Evolutionary conservation across 2,797 vertebrate species (phyloP).

Genomic region (Anabas testudineus): DNA sequence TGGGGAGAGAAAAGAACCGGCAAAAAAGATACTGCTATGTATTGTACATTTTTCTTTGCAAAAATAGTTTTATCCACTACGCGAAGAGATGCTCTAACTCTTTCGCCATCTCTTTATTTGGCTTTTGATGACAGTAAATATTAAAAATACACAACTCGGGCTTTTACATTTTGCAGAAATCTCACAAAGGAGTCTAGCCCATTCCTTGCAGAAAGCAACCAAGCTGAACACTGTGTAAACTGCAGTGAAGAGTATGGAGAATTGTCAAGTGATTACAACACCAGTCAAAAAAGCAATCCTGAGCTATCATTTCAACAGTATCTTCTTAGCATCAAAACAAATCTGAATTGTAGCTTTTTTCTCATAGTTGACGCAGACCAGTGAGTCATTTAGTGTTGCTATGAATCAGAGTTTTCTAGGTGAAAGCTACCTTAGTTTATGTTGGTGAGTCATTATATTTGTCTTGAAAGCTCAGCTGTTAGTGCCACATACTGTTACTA

Average conservation of each 20-base stretch:
- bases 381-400: conserved; percentile 30
- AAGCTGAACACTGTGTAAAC: not conserved
- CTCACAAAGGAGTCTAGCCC: not conserved
- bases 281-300: not conserved
- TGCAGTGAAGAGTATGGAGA: not conserved
- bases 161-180: not conserved
- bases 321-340: conserved; percentile 2
- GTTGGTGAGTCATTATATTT: conserved; percentile 20
- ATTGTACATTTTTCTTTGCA: not conserved
- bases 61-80: not conserved
- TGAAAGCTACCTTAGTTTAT: conserved; percentile 23
- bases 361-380: not conserved
- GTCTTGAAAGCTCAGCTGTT: conserved; percentile 31
- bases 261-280: not conserved
- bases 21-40: not conserved
- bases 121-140: not conserved
- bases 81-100: not conserved
- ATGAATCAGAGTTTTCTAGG: conserved; percentile 24
- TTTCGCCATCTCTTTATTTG: not conserved
- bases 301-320: not conserved
- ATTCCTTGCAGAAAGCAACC: not conserved
- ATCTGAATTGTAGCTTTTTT: not conserved
- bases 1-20: no score
- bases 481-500: not conserved
- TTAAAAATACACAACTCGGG: no score